Conservation (phyloP, 2,797 vertebrate species). For the Avahi laniger region DNA sequence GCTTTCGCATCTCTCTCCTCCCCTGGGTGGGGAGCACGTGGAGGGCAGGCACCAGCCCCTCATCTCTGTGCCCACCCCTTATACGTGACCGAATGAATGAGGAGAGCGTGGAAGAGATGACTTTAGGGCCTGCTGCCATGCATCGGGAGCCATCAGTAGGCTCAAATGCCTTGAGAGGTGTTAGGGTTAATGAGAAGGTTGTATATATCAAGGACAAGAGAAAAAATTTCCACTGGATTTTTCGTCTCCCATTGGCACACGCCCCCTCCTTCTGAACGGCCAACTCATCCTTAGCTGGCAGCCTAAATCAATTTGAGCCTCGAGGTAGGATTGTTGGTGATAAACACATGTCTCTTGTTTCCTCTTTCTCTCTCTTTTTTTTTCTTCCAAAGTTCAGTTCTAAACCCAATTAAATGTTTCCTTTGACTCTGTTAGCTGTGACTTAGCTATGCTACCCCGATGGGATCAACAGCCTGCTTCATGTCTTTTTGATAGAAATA, state of each 20-base stretch:
- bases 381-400: slow-evolving; percentile 58
- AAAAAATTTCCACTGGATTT: background rate
- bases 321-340: background rate
- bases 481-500: background rate
- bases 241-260: slow-evolving; percentile 35
- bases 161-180: background rate
- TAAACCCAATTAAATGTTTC: slow-evolving; percentile 50
- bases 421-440: background rate
- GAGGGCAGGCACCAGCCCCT: background rate
- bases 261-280: background rate
- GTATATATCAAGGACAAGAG: background rate
- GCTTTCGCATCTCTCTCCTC: background rate
- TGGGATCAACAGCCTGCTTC: background rate
- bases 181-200: slow-evolving; percentile 61
- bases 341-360: background rate
- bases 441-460: background rate
- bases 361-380: background rate
- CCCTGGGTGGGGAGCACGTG: fast-evolving
- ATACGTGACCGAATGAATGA: background rate
- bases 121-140: background rate
- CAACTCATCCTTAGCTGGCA: background rate
- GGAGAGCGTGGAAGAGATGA: background rate
- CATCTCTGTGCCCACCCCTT: background rate
- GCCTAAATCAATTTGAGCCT: slow-evolving; percentile 17
- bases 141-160: background rate